These are phyloP conservation scores for Caenorhabditis sp. DNA, from an alignment of 2,888 invertebrate genomes.

Conservation along the genomic window DNA sequence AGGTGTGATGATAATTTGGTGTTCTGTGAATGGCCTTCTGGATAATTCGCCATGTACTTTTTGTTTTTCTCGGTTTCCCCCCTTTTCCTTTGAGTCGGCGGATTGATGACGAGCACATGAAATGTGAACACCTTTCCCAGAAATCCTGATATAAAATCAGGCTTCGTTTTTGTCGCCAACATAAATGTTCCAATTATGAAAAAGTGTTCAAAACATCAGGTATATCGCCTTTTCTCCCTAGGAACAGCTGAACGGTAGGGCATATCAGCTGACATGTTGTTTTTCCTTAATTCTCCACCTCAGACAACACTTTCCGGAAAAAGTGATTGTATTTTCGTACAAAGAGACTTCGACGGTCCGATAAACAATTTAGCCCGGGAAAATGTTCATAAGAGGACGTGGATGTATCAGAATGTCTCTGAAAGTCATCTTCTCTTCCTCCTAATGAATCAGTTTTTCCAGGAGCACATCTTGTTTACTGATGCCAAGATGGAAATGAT, in stretches of 20 bases:
- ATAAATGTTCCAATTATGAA: constrained; percentile 48
- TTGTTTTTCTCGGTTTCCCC: constrained; percentile 57
- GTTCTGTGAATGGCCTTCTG: constrained; percentile 61
- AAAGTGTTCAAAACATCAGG: constrained; percentile 33
- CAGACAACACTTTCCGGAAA: constrained; percentile 26
- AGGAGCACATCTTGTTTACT: constrained; percentile 49
- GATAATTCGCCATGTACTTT: constrained; percentile 61
- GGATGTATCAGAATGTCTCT: constrained; percentile 1
- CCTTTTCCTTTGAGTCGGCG: constrained; percentile 32
- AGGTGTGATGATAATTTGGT: constrained; percentile 55
- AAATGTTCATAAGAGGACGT: constrained; percentile 44
- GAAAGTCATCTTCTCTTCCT: constrained; percentile 8
- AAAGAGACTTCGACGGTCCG: constrained; percentile 5
- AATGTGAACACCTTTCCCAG: constrained; percentile 45
- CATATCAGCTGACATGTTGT: constrained; percentile 45
- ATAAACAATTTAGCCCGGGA: constrained; percentile 46
- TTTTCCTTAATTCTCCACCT: constrained; percentile 14
- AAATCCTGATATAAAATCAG: constrained; percentile 45
- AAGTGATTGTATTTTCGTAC: not conserved
- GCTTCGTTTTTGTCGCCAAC: constrained; percentile 10
- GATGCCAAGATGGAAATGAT: constrained; percentile 40
- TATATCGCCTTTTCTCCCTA: not conserved
- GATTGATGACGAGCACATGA: constrained; percentile 51
- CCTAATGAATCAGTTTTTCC: constrained; percentile 31
- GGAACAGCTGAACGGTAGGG: constrained; percentile 43